Evolutionary conservation across 1,140 invertebrate species (phyloP).

Genomic region (Colletes latitarsis): DNA sequence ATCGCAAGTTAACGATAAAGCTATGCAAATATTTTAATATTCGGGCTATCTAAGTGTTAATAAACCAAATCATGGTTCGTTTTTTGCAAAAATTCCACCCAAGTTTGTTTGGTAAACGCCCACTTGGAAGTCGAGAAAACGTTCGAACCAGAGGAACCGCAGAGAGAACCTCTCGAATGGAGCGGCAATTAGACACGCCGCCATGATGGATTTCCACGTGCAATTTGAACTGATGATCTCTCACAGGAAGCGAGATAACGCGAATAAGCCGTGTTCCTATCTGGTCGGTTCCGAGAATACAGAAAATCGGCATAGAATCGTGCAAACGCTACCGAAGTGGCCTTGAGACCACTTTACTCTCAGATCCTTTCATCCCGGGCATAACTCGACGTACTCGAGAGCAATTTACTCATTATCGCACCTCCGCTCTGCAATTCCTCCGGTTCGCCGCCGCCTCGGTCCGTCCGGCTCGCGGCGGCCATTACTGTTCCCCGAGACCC

Average conservation of each 20-base stretch:
- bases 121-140: neutral
- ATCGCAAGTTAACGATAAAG: too few relatives aligned
- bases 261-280: constrained; percentile 9
- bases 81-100: neutral
- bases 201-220: constrained; percentile 16
- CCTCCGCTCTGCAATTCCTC: constrained; percentile 56
- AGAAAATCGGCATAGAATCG: constrained; percentile 34
- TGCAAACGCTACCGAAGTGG: constrained; percentile 6
- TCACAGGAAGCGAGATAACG: constrained; percentile 44
- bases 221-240: constrained; percentile 5
- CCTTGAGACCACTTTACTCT: constrained; percentile 55
- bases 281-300: constrained; percentile 1
- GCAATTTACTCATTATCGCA: constrained; percentile 70
- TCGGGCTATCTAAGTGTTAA: too few relatives aligned
- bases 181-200: neutral
- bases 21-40: too few relatives aligned
- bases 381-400: constrained; percentile 43
- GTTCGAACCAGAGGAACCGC: neutral
- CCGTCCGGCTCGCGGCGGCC: constrained; percentile 32
- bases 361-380: constrained; percentile 51
- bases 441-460: constrained; percentile 23
- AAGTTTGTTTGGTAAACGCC: neutral
- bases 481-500: constrained; percentile 21
- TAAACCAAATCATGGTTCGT: too few relatives aligned
- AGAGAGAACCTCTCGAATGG: neutral